phyloP scores from a whole-genome alignment of 2,888 invertebrate genomes.

The Fragum whitleyi region DNA sequence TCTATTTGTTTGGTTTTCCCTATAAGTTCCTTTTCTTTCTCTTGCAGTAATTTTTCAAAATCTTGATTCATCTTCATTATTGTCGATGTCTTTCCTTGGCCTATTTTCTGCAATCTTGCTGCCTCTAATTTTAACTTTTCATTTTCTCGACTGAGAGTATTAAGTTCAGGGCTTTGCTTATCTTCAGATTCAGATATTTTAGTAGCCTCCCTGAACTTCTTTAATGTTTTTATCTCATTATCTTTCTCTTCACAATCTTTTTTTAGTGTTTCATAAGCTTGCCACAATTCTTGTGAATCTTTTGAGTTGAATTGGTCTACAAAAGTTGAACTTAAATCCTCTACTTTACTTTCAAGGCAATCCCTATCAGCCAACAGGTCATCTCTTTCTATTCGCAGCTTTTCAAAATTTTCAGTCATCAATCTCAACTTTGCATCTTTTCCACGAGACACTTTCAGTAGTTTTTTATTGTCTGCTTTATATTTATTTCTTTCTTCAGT shows the following conservation, averaged over 20 bases:
- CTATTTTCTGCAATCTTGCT: conserved; percentile 51
- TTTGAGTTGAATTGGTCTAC: not conserved
- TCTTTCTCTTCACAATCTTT: conserved; percentile 43
- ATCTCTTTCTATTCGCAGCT: conserved; percentile 51
- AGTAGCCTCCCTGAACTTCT: not conserved
- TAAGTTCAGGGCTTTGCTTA: conserved; percentile 30
- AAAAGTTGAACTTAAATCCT: conserved; percentile 45
- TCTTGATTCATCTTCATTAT: conserved; percentile 58
- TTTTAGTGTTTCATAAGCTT: conserved; percentile 39
- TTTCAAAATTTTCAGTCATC: conserved; percentile 62
- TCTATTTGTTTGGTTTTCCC: conserved; percentile 35
- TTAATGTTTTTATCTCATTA: conserved; percentile 43
- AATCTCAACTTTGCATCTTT: conserved; percentile 62
- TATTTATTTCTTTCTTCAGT: conserved; percentile 59
- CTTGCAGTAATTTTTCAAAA: conserved; percentile 57
- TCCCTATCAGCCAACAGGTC: conserved; percentile 54
- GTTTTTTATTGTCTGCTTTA: conserved; percentile 61
- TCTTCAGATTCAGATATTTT: conserved; percentile 17
- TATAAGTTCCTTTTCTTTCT: conserved; percentile 74
- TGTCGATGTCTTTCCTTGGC: conserved; percentile 60
- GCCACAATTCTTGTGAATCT: conserved; percentile 25
- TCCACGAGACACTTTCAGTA: conserved; percentile 58
- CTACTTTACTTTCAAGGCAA: conserved; percentile 55
- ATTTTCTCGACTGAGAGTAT: conserved; percentile 45
- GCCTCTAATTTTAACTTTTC: conserved; percentile 52